A percentile compares a stretch with the other conserved stretches of the same genome.
Evolutionary conservation across 2,797 vertebrate genomes (phyloP).

Genomic region (Spheniscus humboldti): DNA sequence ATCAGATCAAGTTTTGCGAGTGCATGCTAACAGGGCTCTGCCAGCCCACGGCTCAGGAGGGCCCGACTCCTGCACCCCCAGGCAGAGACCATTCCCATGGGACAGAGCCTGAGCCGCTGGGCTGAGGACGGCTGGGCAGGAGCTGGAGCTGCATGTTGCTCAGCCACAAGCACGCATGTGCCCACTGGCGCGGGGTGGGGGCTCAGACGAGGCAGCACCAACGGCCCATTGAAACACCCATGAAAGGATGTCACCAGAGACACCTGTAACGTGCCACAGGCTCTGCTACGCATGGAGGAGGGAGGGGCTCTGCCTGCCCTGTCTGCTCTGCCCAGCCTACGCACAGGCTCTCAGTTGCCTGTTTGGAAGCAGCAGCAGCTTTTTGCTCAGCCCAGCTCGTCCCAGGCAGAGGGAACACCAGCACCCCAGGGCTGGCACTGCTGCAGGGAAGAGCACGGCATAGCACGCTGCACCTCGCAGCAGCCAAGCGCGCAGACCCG

Average conservation of each 20-base stretch:
- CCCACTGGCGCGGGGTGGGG: accelerated
- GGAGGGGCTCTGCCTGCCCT: not conserved
- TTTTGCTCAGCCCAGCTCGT: not conserved
- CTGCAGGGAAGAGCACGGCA: not conserved
- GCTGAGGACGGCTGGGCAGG: not conserved
- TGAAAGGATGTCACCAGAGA: not conserved
- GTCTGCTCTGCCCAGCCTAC: not conserved
- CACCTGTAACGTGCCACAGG: not conserved
- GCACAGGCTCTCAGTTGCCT: not conserved
- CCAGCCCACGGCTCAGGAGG: not conserved
- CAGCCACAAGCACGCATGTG: accelerated
- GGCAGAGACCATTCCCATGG: not conserved
- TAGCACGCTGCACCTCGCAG: accelerated
- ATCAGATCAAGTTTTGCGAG: no score
- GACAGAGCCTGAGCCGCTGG: not conserved
- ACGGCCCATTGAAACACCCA: accelerated
- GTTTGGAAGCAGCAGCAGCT: not conserved
- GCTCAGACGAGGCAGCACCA: not conserved
- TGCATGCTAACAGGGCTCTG: not conserved
- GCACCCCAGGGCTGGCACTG: not conserved
- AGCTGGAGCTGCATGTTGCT: not conserved
- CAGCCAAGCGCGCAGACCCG: no score
- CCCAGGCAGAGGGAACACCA: not conserved
- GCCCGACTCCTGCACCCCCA: not conserved
- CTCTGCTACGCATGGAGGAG: not conserved